A percentile compares a stretch with the other conserved stretches of the same genome.
Conservation (phyloP, 1,140 invertebrate genomes). For the Aphis craccivora region DNA sequence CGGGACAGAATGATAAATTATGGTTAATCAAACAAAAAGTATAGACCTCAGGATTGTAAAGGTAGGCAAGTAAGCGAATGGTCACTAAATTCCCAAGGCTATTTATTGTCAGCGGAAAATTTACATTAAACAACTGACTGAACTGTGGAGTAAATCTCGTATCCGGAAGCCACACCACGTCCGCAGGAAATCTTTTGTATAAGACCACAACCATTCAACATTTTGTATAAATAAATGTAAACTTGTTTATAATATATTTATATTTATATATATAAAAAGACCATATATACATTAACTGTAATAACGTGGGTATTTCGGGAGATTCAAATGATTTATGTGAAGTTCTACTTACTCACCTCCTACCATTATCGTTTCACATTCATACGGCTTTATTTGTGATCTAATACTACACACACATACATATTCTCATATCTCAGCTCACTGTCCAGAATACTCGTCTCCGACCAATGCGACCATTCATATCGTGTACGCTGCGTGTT, state of each 20-base stretch:
- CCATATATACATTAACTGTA: constrained; percentile 38
- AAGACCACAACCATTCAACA: constrained; percentile 20
- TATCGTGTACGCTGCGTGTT: not conserved
- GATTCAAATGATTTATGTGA: constrained; percentile 54
- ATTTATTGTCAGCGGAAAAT: constrained; percentile 51
- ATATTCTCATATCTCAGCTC: constrained; percentile 4
- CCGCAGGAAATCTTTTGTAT: constrained; percentile 57
- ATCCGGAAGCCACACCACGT: constrained; percentile 47
- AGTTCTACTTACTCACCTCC: not conserved
- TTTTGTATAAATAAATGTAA: constrained; percentile 42
- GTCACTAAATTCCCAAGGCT: not conserved
- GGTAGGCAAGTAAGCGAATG: not conserved
- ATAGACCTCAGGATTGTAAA: not conserved
- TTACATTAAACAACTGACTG: constrained; percentile 45
- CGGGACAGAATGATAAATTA: not conserved
- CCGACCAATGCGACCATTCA: not conserved
- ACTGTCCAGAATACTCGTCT: constrained; percentile 34
- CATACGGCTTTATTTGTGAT: constrained; percentile 44
- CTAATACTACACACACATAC: not conserved
- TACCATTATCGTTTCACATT: constrained; percentile 50
- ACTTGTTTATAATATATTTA: constrained; percentile 39
- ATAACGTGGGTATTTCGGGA: constrained; percentile 16
- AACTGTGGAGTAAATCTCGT: constrained; percentile 42
- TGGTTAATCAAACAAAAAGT: not conserved
- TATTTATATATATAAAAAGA: not conserved